Conservation (phyloP, 2,113 vertebrate genomes). For the Machaerirhynchus nigripectus region DNA sequence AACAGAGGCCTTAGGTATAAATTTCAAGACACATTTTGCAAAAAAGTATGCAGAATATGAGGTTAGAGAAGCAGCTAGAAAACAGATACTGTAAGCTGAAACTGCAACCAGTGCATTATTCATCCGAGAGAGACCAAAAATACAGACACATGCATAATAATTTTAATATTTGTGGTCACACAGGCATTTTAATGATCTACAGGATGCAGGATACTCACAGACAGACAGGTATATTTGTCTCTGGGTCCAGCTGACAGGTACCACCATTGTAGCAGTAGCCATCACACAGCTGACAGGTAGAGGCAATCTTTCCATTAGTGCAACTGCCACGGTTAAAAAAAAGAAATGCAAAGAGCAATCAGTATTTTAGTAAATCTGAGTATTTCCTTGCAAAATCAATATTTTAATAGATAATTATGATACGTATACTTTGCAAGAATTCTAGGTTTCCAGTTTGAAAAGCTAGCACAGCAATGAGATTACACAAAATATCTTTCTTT, state of each 20-base stretch:
- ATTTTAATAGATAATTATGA: neutral
- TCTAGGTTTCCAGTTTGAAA: neutral
- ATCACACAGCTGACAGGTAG: slow-evolving; percentile 96
- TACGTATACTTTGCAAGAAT: neutral
- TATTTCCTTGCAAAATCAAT: neutral
- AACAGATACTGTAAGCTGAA: neutral
- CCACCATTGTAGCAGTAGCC: slow-evolving; percentile 98
- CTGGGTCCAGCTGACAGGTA: slow-evolving; percentile 93
- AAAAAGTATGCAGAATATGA: neutral
- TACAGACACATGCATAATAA: neutral
- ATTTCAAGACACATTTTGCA: neutral
- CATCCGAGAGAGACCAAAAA: neutral
- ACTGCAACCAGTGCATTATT: neutral
- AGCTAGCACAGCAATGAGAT: neutral
- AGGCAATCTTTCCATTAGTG: slow-evolving; percentile 93
- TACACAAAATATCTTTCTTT: neutral
- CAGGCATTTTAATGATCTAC: neutral
- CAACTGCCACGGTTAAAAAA: slow-evolving; percentile 77
- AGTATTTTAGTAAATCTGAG: neutral
- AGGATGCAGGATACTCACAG: slow-evolving; percentile 85
- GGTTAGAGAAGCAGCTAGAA: neutral
- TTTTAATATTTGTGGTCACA: neutral
- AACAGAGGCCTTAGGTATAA: neutral
- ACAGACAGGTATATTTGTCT: slow-evolving; percentile 93
- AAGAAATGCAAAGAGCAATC: neutral